Conservation (phyloP, 2,797 vertebrate species). For the Gallirallus australis region DNA sequence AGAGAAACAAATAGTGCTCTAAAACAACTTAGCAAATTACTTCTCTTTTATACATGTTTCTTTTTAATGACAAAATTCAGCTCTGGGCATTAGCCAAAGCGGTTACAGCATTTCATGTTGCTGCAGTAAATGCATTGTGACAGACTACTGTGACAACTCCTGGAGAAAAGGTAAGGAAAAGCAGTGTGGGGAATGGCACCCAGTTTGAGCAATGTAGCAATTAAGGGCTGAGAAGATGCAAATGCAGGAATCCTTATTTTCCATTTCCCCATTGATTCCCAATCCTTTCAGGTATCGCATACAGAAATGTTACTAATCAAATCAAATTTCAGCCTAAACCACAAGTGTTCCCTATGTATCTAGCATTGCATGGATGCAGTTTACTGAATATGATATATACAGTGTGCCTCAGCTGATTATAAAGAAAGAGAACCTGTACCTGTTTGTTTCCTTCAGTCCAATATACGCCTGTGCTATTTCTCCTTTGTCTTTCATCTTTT, state of each 20-base stretch:
- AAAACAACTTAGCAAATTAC: neutral
- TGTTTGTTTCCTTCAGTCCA: conserved; percentile 97
- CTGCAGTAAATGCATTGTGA: neutral
- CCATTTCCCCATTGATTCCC: neutral
- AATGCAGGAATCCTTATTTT: neutral
- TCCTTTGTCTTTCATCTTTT: conserved; percentile 95
- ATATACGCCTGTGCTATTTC: conserved; percentile 97
- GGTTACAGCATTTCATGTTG: neutral
- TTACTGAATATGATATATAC: neutral
- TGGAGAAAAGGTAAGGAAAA: neutral
- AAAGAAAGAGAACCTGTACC: conserved; percentile 77
- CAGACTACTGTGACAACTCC: neutral
- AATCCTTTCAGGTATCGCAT: neutral
- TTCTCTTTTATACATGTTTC: neutral
- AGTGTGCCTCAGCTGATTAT: neutral
- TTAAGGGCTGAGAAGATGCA: neutral
- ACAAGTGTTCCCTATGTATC: neutral
- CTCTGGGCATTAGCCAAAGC: neutral
- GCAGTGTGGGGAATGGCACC: neutral
- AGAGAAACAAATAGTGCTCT: neutral
- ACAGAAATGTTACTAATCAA: neutral
- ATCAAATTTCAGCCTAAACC: neutral
- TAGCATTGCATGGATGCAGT: neutral
- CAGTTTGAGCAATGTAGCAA: neutral
- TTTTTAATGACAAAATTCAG: neutral